These are phyloP conservation scores for Gavia stellata DNA, from an alignment of 2,113 vertebrate genomes.

Conservation along the genomic window DNA sequence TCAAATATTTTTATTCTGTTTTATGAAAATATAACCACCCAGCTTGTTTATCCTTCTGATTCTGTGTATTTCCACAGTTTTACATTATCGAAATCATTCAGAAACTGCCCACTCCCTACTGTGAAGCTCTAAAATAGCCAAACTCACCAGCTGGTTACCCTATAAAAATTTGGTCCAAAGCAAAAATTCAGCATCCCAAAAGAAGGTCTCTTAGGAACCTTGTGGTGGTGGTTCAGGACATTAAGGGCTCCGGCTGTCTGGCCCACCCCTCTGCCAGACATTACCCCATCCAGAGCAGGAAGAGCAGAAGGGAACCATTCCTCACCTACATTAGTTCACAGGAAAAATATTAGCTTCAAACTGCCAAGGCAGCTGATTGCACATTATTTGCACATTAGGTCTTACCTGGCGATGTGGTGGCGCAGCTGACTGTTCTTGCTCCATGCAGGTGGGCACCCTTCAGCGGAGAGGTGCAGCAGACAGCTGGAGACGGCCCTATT, in stretches of 20 bases:
- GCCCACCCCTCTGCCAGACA: neutral
- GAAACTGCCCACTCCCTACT: neutral
- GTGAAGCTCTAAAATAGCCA: neutral
- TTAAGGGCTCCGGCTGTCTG: neutral
- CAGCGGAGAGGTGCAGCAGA: neutral
- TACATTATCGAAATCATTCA: neutral
- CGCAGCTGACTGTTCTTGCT: neutral
- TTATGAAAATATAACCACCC: neutral
- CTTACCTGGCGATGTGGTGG: neutral
- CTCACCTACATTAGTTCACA: neutral
- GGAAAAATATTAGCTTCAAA: neutral
- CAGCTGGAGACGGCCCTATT: neutral
- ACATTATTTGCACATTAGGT: neutral
- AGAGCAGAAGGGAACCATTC: neutral
- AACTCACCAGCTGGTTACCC: neutral
- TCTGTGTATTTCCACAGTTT: neutral
- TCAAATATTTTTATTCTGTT: neutral
- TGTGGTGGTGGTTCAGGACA: neutral
- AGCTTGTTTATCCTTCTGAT: neutral
- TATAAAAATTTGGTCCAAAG: neutral
- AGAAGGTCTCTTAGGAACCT: neutral
- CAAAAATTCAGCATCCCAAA: neutral
- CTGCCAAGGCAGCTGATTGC: neutral
- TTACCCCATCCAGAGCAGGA: neutral
- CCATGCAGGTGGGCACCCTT: neutral